phyloP scores from a whole-genome alignment of 2,888 invertebrate genomes.

The Allolobophora icterica region DNA sequence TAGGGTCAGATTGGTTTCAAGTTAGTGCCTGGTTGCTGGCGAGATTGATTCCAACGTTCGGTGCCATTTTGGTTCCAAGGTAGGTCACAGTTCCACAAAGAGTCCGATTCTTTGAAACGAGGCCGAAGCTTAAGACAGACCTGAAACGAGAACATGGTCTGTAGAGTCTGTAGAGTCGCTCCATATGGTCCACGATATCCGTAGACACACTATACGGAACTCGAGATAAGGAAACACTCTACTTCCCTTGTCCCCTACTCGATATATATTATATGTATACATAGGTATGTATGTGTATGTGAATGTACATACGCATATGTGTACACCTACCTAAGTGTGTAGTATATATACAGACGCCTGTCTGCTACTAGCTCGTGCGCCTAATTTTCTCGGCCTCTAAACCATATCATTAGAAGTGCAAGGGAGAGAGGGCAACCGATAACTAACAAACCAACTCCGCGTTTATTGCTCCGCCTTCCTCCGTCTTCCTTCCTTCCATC shows the following conservation, averaged over 20 bases:
- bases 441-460: neutral
- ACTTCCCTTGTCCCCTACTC: neutral
- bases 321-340: too few relatives aligned
- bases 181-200: too few relatives aligned
- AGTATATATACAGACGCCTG: too few relatives aligned
- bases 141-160: neutral
- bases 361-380: neutral
- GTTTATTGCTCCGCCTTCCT: neutral
- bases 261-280: too few relatives aligned
- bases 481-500: neutral
- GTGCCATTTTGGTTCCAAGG: neutral
- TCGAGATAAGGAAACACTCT: neutral
- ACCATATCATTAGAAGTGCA: neutral
- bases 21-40: too few relatives aligned
- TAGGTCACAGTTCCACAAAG: neutral
- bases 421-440: neutral
- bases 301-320: too few relatives aligned
- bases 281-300: too few relatives aligned
- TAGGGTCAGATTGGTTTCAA: too few relatives aligned
- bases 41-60: too few relatives aligned
- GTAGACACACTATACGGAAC: too few relatives aligned
- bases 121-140: neutral
- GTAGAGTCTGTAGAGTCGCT: neutral
- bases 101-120: neutral
- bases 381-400: constrained; percentile 14